A percentile compares a stretch with the other conserved stretches of the same genome.
Conservation (phyloP, 1,140 invertebrate species). For the Lithobius niger region DNA sequence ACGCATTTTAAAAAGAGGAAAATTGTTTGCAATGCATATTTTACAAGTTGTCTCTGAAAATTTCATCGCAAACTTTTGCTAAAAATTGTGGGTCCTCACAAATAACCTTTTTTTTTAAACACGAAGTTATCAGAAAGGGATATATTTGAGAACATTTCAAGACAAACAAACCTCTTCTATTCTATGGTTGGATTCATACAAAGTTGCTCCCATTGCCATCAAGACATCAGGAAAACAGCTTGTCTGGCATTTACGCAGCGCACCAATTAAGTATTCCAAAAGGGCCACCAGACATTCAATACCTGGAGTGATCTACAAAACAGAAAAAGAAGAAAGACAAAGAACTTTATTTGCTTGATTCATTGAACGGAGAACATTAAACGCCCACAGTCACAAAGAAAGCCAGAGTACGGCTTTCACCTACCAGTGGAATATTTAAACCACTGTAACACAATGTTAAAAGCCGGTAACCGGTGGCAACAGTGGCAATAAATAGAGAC, state of each 20-base stretch:
- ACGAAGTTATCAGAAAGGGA: background rate
- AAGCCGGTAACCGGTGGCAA: too few species aligned
- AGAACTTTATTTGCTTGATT: too few species aligned
- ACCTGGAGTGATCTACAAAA: slow-evolving; percentile 3
- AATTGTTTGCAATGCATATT: background rate
- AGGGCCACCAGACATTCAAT: slow-evolving; percentile 2
- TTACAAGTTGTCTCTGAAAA: background rate
- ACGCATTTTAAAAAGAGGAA: background rate
- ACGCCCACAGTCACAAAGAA: too few species aligned
- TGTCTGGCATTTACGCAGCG: slow-evolving; percentile 21
- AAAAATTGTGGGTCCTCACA: background rate
- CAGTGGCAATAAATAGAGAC: too few species aligned
- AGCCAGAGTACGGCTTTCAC: too few species aligned
- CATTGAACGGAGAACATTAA: too few species aligned
- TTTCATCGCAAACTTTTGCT: background rate
- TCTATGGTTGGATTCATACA: slow-evolving; percentile 26
- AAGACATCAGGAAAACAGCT: slow-evolving; percentile 25
- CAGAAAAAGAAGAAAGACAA: slow-evolving; percentile 4
- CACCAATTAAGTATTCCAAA: slow-evolving; percentile 24
- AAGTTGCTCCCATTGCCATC: slow-evolving; percentile 23
- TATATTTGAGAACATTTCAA: background rate
- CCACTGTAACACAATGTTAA: too few species aligned
- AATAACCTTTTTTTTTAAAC: background rate
- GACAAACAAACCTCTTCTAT: slow-evolving; percentile 20
- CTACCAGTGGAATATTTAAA: too few species aligned